A percentile compares a stretch with the other conserved stretches of the same genome.
These are phyloP conservation scores for Ectemnius cavifrons DNA, from an alignment of 2,888 invertebrate species.

Conservation along the genomic window DNA sequence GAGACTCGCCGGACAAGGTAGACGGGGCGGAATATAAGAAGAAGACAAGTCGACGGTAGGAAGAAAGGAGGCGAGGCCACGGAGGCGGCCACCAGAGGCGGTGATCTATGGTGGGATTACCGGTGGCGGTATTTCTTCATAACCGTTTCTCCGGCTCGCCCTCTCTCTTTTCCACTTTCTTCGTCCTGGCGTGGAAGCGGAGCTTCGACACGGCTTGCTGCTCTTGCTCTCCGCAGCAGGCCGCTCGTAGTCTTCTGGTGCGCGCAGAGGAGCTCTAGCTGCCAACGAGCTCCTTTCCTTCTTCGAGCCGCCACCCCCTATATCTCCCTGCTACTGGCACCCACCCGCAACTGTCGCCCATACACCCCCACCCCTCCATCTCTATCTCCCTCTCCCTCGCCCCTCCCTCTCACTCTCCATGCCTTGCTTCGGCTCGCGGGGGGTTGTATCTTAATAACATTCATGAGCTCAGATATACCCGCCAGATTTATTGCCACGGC, in stretches of 20 bases:
- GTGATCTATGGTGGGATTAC: conserved; percentile 78
- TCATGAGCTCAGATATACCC: conserved; percentile 79
- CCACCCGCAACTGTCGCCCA: conserved; percentile 33
- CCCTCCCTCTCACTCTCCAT: conserved; percentile 42
- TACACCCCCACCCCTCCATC: conserved; percentile 52
- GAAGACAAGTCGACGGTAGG: conserved; percentile 27
- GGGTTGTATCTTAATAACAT: conserved; percentile 79
- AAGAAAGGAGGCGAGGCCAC: conserved; percentile 58
- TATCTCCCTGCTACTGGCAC: conserved; percentile 58
- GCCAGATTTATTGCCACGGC: conserved; percentile 77
- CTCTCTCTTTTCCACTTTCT: conserved; percentile 51
- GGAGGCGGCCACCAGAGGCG: conserved; percentile 67
- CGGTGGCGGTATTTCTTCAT: conserved; percentile 78
- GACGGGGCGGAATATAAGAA: conserved; percentile 14
- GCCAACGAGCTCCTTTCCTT: conserved; percentile 53
- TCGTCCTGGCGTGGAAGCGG: conserved; percentile 28
- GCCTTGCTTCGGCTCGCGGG: conserved; percentile 66
- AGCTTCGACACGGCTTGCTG: no score
- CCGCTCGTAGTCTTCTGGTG: conserved; percentile 32
- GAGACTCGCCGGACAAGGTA: conserved; percentile 23
- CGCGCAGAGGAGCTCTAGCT: conserved; percentile 25
- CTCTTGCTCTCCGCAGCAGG: not conserved
- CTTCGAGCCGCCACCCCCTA: conserved; percentile 55
- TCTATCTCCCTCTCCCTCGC: conserved; percentile 42
- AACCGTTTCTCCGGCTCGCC: conserved; percentile 72